Base-by-base conservation (phyloP, 2,888 invertebrate genomes). In the Hyposoter didymator region DNA sequence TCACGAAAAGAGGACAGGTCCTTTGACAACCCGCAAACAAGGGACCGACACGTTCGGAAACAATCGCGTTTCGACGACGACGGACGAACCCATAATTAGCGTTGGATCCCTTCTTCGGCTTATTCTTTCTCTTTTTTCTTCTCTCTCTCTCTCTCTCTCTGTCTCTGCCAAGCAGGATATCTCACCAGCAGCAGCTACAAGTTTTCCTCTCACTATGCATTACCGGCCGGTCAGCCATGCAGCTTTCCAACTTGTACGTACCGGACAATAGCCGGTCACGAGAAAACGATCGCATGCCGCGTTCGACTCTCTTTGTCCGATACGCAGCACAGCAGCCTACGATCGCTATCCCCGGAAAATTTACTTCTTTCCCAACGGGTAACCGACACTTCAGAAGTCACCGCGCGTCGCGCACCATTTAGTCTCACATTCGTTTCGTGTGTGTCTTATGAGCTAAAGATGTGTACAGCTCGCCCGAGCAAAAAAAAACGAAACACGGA, bases 11-110 rank as follows among this genome's bases (percentile, higher is more conserved):
- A 85, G 82, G 87, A 85, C 85, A 84, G 87, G 81, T 83, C 85
- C 88, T 90, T 90, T 89, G 90, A 92, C 91, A 92, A 91, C 88
- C 90, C 91, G 90, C 91, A 92, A 91, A 92, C 92, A 92, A 91
- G 91, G 88, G 90, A 84, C 91, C 91, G 91, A 91, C 92, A 92
- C 92, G 89, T 89, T 87, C 87, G 87, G 83, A 89, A 91, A 92
- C 91, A 92, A 92, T 91, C 89, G 89, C 89, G 88, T 52, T 73
- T 80, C 81, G 85, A 87, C 84, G 78, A 89, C 85, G 86, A 88
- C 88, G 89, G 89, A 88, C 89, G 90, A 91, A 89, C 89, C 91
- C 90, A 92, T 92, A 92, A 92, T 92, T 92, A 92, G 92, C 86
- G 88, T 87, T 87, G 89, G 88, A 90, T 90, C 90, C 89, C 89